Conservation (phyloP, 2,888 invertebrate genomes). For the Julus scanicus region DNA sequence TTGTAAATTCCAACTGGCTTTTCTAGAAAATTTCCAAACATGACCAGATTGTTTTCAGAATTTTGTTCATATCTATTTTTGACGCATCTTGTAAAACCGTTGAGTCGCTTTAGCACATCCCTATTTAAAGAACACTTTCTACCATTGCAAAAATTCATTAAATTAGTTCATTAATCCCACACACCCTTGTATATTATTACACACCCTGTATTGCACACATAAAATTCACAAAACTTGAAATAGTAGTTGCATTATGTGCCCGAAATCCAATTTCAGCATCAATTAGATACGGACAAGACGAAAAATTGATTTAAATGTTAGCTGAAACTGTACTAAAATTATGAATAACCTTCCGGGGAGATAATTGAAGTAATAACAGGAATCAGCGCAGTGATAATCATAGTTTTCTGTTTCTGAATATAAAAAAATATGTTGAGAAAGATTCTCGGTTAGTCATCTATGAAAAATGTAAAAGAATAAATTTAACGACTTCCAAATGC, state of each 20-base stretch:
- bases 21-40: too few species aligned
- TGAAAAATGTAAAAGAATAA: constrained; percentile 23
- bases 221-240: background rate
- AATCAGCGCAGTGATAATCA: too few species aligned
- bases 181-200: background rate
- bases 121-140: background rate
- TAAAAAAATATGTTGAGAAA: constrained; percentile 21
- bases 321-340: too few species aligned
- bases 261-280: background rate
- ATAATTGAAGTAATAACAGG: background rate
- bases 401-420: background rate
- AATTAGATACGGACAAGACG: background rate
- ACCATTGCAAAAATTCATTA: background rate
- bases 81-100: background rate
- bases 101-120: too few species aligned
- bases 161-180: too few species aligned
- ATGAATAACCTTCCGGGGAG: background rate
- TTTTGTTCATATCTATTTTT: background rate
- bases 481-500: background rate
- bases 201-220: background rate
- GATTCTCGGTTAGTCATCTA: background rate
- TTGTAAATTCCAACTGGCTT: too few species aligned
- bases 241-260: too few species aligned
- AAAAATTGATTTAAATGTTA: background rate
- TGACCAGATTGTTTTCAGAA: too few species aligned